A percentile compares a stretch with the other conserved stretches of the same genome.
Conservation (phyloP, 2,797 vertebrate genomes). For the Hyperoplus lanceolatus region DNA sequence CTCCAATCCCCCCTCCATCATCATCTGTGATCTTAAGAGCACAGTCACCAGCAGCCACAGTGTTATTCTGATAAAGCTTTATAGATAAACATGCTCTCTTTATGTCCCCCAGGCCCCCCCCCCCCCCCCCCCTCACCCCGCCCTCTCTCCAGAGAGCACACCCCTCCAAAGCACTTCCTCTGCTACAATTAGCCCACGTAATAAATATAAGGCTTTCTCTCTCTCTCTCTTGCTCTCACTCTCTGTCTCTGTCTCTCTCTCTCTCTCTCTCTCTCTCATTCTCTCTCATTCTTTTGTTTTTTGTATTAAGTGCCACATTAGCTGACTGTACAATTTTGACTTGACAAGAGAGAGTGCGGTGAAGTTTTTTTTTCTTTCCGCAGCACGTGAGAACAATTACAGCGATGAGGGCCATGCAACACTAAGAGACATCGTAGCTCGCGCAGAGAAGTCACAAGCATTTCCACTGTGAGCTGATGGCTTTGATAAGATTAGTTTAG, state of each 20-base stretch:
- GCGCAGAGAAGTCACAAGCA: conserved; percentile 78
- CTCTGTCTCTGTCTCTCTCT: conserved; percentile 6
- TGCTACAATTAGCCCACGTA: conserved; percentile 82
- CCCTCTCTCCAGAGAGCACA: conserved; percentile 83
- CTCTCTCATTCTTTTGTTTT: conserved; percentile 39
- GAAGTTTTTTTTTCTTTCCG: conserved; percentile 26
- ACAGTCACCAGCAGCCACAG: conserved; percentile 61
- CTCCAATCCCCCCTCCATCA: conserved; percentile 20
- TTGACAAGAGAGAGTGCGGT: conserved; percentile 47
- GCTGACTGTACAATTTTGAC: conserved; percentile 51
- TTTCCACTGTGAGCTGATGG: conserved; percentile 85
- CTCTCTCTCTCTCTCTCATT: conserved; percentile 42
- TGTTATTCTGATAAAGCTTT: conserved; percentile 83
- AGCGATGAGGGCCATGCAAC: conserved; percentile 34
- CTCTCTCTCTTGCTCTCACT: too few species aligned
- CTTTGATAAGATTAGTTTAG: conserved; percentile 86
- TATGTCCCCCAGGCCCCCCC: conserved; percentile 78
- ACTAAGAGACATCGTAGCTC: conserved; percentile 72
- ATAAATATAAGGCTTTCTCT: conserved; percentile 78
- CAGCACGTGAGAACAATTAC: conserved; percentile 75
- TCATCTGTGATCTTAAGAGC: conserved; percentile 81
- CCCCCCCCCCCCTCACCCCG: conserved; percentile 78
- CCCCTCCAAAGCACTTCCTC: conserved; percentile 84
- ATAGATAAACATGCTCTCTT: conserved; percentile 86
- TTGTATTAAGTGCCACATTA: conserved; percentile 77